Conservation (phyloP, 2,888 invertebrate species). For the Labia minor region DNA sequence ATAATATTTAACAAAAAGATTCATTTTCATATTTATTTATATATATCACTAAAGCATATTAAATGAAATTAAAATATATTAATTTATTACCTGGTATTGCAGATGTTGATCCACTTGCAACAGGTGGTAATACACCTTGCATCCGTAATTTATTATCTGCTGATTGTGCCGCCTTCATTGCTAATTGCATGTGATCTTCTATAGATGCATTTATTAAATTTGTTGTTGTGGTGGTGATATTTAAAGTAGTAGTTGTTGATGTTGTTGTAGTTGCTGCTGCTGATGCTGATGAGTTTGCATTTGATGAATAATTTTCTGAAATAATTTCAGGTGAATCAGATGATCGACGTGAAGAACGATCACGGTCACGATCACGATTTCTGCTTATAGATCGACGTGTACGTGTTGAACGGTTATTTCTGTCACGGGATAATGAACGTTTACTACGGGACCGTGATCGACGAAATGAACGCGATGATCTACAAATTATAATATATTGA, state of each 20-base stretch:
- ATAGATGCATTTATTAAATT: not conserved
- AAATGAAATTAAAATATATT: too few relatives aligned
- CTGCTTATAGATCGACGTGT: constrained; percentile 18
- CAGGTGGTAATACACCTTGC: constrained; percentile 22
- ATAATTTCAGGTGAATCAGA: not conserved
- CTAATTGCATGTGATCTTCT: constrained; percentile 20
- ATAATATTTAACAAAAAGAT: too few relatives aligned
- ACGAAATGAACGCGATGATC: not conserved
- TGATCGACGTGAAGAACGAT: constrained; percentile 16
- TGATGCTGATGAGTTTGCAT: not conserved
- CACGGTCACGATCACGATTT: constrained; percentile 17
- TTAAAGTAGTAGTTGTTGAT: not conserved
- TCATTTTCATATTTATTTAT: too few relatives aligned
- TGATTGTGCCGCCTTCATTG: constrained; percentile 26
- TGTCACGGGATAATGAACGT: not conserved
- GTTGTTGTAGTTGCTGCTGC: not conserved
- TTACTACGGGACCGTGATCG: not conserved
- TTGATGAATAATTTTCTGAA: too few relatives aligned
- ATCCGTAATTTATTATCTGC: constrained; percentile 25
- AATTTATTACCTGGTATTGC: not conserved
- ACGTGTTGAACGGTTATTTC: not conserved
- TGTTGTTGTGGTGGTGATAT: not conserved
- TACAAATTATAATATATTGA: too few relatives aligned
- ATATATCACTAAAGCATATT: too few relatives aligned
- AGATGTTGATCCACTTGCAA: not conserved